phyloP scores from a whole-genome alignment of 2,113 vertebrate species.

The Esox niger region DNA sequence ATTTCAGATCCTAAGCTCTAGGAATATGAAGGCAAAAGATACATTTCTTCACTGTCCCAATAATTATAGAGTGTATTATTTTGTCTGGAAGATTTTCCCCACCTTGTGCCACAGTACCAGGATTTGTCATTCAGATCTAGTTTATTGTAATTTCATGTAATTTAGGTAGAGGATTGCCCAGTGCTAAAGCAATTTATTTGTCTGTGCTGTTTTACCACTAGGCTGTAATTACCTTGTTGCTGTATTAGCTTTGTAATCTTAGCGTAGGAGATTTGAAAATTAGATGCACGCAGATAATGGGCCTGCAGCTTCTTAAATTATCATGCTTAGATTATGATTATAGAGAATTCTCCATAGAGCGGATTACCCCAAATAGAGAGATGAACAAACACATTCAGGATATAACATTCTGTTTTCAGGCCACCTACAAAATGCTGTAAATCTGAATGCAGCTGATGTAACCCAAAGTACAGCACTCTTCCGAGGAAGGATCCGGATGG shows the following conservation, averaged over 20 bases:
- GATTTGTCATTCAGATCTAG: slow-evolving; percentile 21
- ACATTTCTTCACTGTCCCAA: no score
- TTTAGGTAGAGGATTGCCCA: slow-evolving; percentile 15
- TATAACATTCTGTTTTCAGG: slow-evolving; percentile 19
- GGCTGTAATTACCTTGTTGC: slow-evolving; percentile 35
- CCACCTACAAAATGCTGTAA: slow-evolving; percentile 11
- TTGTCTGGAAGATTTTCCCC: slow-evolving; percentile 26
- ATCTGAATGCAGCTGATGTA: background rate
- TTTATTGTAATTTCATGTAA: slow-evolving; percentile 16
- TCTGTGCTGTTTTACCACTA: slow-evolving; percentile 12
- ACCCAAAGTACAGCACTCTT: background rate
- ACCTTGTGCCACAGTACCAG: slow-evolving; percentile 3
- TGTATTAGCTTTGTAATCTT: slow-evolving; percentile 46
- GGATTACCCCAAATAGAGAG: slow-evolving; percentile 12
- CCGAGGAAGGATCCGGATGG: no score
- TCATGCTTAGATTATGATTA: slow-evolving; percentile 11
- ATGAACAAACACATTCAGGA: slow-evolving; percentile 8
- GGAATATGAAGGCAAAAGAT: no score
- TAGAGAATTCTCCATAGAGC: slow-evolving; percentile 11
- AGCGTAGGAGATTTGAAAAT: slow-evolving; percentile 20
- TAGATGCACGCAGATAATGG: background rate
- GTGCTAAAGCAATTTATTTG: slow-evolving; percentile 28
- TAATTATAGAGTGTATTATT: background rate
- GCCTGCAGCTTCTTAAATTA: slow-evolving; percentile 26
- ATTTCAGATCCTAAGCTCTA: no score